phyloP scores from a whole-genome alignment of 2,888 invertebrate species.

The Psococerastis gibbosa region DNA sequence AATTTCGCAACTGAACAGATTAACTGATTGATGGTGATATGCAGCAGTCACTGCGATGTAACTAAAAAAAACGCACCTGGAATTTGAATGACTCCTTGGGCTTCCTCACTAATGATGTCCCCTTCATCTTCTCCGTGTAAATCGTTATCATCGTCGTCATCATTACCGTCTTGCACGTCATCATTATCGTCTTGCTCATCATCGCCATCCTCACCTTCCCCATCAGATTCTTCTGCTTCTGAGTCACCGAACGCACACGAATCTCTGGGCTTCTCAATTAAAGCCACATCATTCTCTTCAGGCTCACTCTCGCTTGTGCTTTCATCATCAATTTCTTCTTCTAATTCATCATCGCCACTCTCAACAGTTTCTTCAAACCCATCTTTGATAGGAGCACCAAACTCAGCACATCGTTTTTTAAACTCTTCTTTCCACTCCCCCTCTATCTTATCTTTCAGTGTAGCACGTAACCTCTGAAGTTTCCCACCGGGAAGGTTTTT shows the following conservation, averaged over 20 bases:
- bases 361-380: background rate
- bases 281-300: slow-evolving; percentile 2
- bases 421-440: slow-evolving; percentile 5
- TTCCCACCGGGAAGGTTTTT: background rate
- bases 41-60: too few species aligned
- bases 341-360: background rate
- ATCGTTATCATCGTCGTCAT: background rate
- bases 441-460: background rate
- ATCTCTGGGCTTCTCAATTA: background rate
- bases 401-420: background rate
- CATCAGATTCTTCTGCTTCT: slow-evolving; percentile 7
- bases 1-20: too few species aligned
- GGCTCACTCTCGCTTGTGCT: slow-evolving; percentile 1
- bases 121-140: background rate
- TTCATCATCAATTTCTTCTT: slow-evolving; percentile 1
- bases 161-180: background rate
- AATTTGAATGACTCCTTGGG: too few species aligned
- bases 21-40: too few species aligned
- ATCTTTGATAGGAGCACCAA: background rate
- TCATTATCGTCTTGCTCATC: background rate
- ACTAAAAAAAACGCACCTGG: too few species aligned
- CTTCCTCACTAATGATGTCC: background rate
- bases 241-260: background rate
- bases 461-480: background rate
- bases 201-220: slow-evolving; percentile 5